A percentile compares a stretch with the other conserved stretches of the same genome.
phyloP scores from a whole-genome alignment of 1,140 invertebrate species.

The Drosophila nigromelanica region DNA sequence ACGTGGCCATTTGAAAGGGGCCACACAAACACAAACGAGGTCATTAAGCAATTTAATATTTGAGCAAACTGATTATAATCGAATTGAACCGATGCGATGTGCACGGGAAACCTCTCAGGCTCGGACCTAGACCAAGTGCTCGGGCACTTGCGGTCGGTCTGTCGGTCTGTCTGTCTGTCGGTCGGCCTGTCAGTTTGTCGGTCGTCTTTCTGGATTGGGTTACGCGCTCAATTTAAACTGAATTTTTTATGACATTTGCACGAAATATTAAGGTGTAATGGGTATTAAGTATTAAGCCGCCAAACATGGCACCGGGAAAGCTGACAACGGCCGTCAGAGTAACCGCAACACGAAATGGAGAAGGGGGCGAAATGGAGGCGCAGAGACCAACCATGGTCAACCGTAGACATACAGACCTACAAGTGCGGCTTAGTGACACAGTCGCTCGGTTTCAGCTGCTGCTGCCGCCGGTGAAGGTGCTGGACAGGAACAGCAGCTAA shows the following conservation, averaged over 20 bases:
- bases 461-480: not conserved
- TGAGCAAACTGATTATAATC: conserved; percentile 80
- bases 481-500: conserved; percentile 20
- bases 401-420: conserved; percentile 52
- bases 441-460: conserved; percentile 25
- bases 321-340: conserved; percentile 49
- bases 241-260: conserved; percentile 77
- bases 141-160: not conserved
- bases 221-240: conserved; percentile 67
- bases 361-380: not conserved
- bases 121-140: not conserved
- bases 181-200: not conserved
- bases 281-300: conserved; percentile 71
- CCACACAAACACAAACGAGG: conserved; percentile 62
- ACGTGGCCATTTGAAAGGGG: conserved; percentile 62
- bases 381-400: conserved; percentile 5
- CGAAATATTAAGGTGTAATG: conserved; percentile 81
- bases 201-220: conserved; percentile 50
- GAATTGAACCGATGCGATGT: conserved; percentile 49
- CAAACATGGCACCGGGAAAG: conserved; percentile 54
- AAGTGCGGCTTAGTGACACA: conserved; percentile 77
- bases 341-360: conserved; percentile 40
- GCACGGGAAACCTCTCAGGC: not conserved
- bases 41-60: conserved; percentile 83
- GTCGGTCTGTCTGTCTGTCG: conserved; percentile 1